Evolutionary conservation across 1,140 invertebrate genomes (phyloP).

Genomic region (Lepidurus arcticus): DNA sequence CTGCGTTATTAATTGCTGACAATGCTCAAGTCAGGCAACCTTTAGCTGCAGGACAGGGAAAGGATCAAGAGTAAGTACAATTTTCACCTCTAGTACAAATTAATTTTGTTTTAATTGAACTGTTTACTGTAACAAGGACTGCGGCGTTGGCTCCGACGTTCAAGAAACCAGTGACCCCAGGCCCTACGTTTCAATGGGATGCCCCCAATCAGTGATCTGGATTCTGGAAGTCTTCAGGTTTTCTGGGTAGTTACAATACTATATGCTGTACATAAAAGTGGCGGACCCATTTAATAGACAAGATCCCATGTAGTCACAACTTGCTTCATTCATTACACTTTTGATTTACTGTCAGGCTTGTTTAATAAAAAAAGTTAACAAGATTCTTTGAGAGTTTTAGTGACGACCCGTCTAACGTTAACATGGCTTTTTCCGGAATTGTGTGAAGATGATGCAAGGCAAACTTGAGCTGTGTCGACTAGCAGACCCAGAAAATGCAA

Average conservation of each 20-base stretch:
- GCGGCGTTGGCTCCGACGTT: not conserved
- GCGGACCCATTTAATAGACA: not conserved
- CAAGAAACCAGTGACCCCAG: not conserved
- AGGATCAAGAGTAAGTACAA: not conserved
- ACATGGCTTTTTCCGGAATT: too few species aligned
- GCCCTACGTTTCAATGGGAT: not conserved
- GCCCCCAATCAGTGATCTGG: not conserved
- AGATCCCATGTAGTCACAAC: not conserved
- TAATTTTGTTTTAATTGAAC: not conserved
- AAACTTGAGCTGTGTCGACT: slow-evolving; percentile 14
- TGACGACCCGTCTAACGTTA: too few species aligned
- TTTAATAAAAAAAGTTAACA: not conserved
- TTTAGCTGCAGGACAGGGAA: not conserved
- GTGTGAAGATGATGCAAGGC: not conserved
- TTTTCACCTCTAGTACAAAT: not conserved
- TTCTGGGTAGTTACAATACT: not conserved
- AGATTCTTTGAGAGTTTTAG: not conserved
- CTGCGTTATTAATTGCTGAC: slow-evolving; percentile 56
- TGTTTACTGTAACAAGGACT: not conserved
- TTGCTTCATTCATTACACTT: not conserved
- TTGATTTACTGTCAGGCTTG: not conserved
- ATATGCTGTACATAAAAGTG: not conserved
- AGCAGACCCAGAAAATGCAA: slow-evolving; percentile 17
- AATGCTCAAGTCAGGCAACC: slow-evolving; percentile 34
- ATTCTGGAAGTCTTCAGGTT: not conserved